Evolutionary conservation across 2,797 vertebrate genomes (phyloP), one percentile per base, ranked within the genome.

Genomic region (Serranus cabrilla): DNA sequence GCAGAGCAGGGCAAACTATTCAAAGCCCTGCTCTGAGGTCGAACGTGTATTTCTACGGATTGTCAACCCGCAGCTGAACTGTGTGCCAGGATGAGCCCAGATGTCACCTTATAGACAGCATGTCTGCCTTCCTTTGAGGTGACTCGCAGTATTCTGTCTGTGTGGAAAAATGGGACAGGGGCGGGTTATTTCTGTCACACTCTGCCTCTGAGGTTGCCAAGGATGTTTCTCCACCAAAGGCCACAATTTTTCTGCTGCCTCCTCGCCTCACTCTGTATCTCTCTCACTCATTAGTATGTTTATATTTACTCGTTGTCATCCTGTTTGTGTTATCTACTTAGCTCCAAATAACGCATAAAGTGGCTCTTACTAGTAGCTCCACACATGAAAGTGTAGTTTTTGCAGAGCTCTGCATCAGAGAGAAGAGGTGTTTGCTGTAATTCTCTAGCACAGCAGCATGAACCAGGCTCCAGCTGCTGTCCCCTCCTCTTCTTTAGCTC

Each of bases 161-260:
- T 39, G 20, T 55, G 71, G 39, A 65, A 88, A 90, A 90, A 72
- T 81, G 74, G 84, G 81, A 77, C 85, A 64, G 59, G 10, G 46
- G 16, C n/a, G 74, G 64, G 79, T 90, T 89, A 88, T 89, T 88
- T 88, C 70, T 60, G 74, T 86, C 87, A 52, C 68, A 56, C 71
- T 74, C 64, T 40, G 57, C 71, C 81, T 84, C 64, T 59, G 49
- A 80, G 56, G 75, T 39, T 72, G 72, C 80, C 71, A 56, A 45
- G 16, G 70, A 74, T 63, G 68, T 72, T 81, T 72, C 74, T 76
- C 57, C 68, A 69, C 69, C 59, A 59, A 71, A 81, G 66, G 60
- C 50, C 64, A 52, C 60, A 42, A 42, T 45, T 37, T 71, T 65
- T 62, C 52, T 70, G 66, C 40, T 10, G 5, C 49, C 46, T 46